These are phyloP conservation scores for Lepidurus apus DNA, from an alignment of 1,140 invertebrate genomes.

Conservation along the genomic window DNA sequence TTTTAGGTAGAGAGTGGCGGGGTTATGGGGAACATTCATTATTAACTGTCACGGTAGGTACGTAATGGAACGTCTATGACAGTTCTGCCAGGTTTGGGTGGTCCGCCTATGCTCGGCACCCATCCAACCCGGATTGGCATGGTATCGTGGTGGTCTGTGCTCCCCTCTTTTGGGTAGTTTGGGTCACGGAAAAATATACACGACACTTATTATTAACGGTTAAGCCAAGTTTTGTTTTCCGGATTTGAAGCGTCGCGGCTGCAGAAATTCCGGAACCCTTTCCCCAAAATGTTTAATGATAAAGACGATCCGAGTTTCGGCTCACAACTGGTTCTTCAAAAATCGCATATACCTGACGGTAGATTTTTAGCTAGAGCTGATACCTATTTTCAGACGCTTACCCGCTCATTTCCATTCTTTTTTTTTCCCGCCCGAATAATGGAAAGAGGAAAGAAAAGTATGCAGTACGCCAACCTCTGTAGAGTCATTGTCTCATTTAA, in stretches of 20 bases:
- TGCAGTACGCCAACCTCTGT: neutral
- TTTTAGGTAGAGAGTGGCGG: too few species aligned
- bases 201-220: neutral
- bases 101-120: constrained; percentile 43
- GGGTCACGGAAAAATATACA: neutral
- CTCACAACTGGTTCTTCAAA: neutral
- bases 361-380: constrained; percentile 9
- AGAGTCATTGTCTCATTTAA: constrained; percentile 6
- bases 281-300: neutral
- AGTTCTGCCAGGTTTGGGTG: constrained; percentile 36
- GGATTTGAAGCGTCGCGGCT: neutral
- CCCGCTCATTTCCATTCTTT: neutral
- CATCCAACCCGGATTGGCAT: constrained; percentile 43
- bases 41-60: constrained; percentile 9
- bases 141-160: neutral
- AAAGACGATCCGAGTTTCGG: constrained; percentile 12
- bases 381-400: constrained; percentile 2
- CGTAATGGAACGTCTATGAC: constrained; percentile 33
- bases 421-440: constrained; percentile 9
- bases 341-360: neutral
- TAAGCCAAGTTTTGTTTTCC: neutral
- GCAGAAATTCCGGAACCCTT: neutral
- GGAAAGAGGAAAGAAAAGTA: neutral
- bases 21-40: neutral
- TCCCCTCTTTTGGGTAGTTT: neutral